These are phyloP conservation scores for Phaetusa simplex DNA, from an alignment of 2,113 vertebrate genomes.

Conservation along the genomic window DNA sequence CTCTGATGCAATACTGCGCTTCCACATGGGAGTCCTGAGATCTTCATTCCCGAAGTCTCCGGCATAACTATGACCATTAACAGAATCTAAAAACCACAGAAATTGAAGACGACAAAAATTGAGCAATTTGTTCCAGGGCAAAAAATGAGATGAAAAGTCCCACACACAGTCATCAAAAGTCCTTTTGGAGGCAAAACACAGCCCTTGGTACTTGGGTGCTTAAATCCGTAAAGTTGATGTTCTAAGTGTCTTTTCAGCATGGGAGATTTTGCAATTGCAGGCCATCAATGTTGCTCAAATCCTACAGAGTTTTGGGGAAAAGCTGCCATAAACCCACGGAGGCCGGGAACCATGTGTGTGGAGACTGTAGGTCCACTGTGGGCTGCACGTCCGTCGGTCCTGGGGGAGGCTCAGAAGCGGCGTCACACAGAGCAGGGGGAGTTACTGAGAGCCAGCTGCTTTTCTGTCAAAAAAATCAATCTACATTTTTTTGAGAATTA, in stretches of 20 bases:
- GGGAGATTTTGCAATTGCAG: not conserved
- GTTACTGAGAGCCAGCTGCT: not conserved
- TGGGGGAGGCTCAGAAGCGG: accelerated
- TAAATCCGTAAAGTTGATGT: not conserved
- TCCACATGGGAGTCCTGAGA: not conserved
- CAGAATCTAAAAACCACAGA: not conserved
- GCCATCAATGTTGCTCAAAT: not conserved
- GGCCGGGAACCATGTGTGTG: not conserved
- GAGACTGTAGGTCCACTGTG: not conserved
- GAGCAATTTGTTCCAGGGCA: not conserved
- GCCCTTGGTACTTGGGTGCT: not conserved
- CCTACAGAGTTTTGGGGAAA: not conserved
- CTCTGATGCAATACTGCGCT: not conserved
- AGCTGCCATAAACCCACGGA: not conserved
- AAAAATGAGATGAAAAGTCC: not conserved
- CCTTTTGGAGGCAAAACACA: not conserved
- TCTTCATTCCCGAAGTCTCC: not conserved
- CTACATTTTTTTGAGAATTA: not conserved
- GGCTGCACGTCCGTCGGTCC: accelerated
- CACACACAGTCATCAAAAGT: not conserved
- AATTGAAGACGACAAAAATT: not conserved
- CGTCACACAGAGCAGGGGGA: not conserved
- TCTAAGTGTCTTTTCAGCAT: not conserved
- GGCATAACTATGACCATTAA: not conserved
- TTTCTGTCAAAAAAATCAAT: not conserved